A percentile compares a stretch with the other conserved stretches of the same genome.
Conservation (phyloP, 2,113 vertebrate species). For the Phasianus colchicus region DNA sequence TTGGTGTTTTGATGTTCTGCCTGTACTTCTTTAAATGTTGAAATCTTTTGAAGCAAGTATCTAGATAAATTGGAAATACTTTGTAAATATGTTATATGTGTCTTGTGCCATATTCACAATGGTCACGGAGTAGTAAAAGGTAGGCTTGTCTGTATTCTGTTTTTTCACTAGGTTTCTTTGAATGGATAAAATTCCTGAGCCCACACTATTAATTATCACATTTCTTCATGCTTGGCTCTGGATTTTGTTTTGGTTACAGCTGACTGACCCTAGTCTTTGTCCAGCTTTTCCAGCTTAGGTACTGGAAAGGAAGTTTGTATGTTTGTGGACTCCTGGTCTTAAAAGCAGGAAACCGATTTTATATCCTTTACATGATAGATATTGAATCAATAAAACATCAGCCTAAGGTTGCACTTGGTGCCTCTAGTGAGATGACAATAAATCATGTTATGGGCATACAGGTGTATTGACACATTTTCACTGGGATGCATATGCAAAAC, state of each 20-base stretch:
- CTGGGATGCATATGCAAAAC: slow-evolving; percentile 47
- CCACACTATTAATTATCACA: neutral
- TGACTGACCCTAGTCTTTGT: neutral
- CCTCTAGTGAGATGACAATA: slow-evolving; percentile 61
- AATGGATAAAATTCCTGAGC: neutral
- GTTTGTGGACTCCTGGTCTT: slow-evolving; percentile 17
- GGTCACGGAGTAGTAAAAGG: neutral
- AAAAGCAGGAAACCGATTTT: slow-evolving; percentile 61
- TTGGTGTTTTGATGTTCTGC: neutral
- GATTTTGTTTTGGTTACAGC: neutral
- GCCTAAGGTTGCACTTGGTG: slow-evolving; percentile 50
- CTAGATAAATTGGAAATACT: neutral
- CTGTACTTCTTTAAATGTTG: neutral
- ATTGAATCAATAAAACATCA: slow-evolving; percentile 45
- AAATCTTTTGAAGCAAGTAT: neutral
- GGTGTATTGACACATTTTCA: slow-evolving; percentile 62
- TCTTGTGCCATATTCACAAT: neutral
- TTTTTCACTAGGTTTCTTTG: neutral
- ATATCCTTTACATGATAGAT: slow-evolving; percentile 42
- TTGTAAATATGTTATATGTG: neutral
- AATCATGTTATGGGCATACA: slow-evolving; percentile 54
- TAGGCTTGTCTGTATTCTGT: neutral
- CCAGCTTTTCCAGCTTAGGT: neutral
- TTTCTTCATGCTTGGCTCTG: neutral
- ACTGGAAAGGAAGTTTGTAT: neutral